These are phyloP conservation scores for Cantharis rufa DNA, from an alignment of 2,888 invertebrate species.

Conservation along the genomic window DNA sequence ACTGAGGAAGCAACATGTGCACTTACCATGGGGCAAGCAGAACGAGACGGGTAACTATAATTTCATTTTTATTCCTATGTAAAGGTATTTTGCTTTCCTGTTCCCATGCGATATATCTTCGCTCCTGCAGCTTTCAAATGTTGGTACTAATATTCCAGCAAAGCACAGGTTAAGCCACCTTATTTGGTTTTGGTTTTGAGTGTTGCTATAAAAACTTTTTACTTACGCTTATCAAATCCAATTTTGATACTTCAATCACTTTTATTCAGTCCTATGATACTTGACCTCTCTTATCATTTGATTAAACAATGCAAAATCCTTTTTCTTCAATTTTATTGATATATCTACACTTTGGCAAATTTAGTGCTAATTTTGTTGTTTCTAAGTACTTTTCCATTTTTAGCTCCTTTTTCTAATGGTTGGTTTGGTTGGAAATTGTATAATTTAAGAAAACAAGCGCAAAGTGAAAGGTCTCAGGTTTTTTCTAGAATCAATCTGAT, in stretches of 20 bases:
- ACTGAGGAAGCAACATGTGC: conserved; percentile 96
- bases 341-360: neutral
- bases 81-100: neutral
- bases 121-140: neutral
- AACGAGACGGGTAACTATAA: conserved; percentile 57
- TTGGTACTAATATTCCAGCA: neutral
- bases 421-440: too few species aligned
- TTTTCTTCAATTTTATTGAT: neutral
- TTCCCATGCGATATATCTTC: neutral
- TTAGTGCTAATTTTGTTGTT: neutral
- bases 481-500: too few species aligned
- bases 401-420: neutral
- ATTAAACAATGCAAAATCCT: neutral
- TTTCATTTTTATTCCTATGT: conserved; percentile 5
- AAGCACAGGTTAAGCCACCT: neutral
- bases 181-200: neutral
- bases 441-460: too few species aligned
- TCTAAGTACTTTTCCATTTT: neutral
- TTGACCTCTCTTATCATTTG: too few species aligned
- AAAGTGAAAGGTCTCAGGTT: too few species aligned
- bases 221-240: too few species aligned
- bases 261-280: neutral
- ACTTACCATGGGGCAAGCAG: conserved; percentile 78
- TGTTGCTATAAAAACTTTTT: too few species aligned
- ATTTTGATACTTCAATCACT: neutral